phyloP scores from a whole-genome alignment of 2,113 vertebrate genomes.

The Grammomys surdaster region DNA sequence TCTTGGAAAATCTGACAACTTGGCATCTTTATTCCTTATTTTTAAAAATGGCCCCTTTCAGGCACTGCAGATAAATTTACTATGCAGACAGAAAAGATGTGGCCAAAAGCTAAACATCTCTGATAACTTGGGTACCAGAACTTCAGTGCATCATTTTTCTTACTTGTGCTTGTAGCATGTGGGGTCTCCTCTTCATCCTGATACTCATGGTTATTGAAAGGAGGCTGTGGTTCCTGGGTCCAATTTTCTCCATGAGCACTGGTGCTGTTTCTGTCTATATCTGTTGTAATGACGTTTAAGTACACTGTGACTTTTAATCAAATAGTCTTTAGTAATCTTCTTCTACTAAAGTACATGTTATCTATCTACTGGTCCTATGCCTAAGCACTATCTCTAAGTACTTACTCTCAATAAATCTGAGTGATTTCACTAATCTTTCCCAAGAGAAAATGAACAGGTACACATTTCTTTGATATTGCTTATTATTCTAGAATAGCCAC shows the following conservation, averaged over 20 bases:
- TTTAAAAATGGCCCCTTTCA: conserved; percentile 16
- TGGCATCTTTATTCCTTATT: conserved; percentile 36
- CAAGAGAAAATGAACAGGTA: conserved; percentile 49
- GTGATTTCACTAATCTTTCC: background rate
- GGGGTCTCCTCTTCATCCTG: conserved; percentile 57
- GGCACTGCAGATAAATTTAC: background rate
- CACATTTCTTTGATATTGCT: background rate
- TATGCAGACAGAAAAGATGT: background rate
- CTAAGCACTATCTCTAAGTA: background rate
- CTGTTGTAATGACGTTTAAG: conserved; percentile 74
- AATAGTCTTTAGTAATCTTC: background rate
- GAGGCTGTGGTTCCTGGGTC: conserved; percentile 39
- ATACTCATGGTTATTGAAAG: conserved; percentile 28
- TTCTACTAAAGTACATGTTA: background rate
- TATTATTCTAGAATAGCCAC: background rate
- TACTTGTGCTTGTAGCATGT: conserved; percentile 47
- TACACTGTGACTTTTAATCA: conserved; percentile 70
- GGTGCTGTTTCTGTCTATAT: conserved; percentile 69
- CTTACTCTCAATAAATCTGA: conserved; percentile 1
- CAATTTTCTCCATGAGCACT: conserved; percentile 45
- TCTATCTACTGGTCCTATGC: background rate
- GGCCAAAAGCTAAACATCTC: background rate
- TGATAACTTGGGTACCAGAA: background rate
- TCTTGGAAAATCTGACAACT: conserved; percentile 2
- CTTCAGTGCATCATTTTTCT: background rate